Percentiles rank a stretch among this genome's conserved stretches.
Evolutionary conservation across 2,797 vertebrate genomes (phyloP).

Genomic region (Cuculus canorus): DNA sequence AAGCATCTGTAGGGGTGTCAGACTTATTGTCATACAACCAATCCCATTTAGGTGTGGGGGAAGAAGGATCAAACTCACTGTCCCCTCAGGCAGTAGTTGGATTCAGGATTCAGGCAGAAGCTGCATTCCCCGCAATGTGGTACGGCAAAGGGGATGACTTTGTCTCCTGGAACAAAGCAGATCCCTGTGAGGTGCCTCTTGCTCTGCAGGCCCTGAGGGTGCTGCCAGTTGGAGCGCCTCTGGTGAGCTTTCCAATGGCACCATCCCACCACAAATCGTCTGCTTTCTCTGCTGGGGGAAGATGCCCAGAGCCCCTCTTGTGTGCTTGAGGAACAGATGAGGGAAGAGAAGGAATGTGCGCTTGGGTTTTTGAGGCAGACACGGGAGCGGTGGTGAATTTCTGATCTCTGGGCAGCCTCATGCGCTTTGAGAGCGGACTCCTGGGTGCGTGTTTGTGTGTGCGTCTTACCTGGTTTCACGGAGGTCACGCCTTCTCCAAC

Average conservation of each 20-base stretch:
- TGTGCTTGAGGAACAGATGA: too few relatives aligned
- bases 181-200: neutral
- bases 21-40: neutral
- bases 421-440: neutral
- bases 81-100: conserved; percentile 70
- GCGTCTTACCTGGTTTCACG: conserved; percentile 84
- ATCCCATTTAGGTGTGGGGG: too few relatives aligned
- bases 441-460: accelerated
- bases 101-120: conserved; percentile 67
- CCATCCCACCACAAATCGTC: neutral
- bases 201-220: accelerated
- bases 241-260: neutral
- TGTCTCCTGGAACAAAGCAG: conserved; percentile 67
- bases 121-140: conserved; percentile 75
- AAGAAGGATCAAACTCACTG: conserved; percentile 57
- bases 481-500: conserved; percentile 89
- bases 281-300: neutral
- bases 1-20: accelerated
- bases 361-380: neutral
- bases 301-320: accelerated
- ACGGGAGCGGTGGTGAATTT: neutral
- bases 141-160: conserved; percentile 70
- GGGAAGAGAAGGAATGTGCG: too few relatives aligned
- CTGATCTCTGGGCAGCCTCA: neutral
- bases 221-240: neutral